These are phyloP conservation scores for Pterocles burchelli DNA, from an alignment of 2,113 vertebrate genomes.

Conservation along the genomic window DNA sequence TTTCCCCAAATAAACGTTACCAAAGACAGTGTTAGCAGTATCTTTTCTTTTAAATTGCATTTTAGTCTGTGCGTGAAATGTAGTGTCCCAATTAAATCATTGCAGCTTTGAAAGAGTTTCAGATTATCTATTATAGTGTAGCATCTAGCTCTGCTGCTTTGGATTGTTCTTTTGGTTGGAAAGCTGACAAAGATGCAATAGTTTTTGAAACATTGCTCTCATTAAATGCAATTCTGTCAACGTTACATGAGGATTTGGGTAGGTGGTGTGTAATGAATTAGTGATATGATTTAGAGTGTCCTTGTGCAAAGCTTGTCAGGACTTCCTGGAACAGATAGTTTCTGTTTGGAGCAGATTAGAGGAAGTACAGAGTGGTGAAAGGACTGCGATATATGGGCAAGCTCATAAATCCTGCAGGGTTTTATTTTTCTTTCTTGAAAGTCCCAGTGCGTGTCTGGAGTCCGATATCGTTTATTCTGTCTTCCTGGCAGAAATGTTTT, in stretches of 20 bases:
- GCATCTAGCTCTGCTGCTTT: neutral
- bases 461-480: neutral
- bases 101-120: neutral
- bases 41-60: neutral
- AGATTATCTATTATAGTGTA: neutral
- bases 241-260: neutral
- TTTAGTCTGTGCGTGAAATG: neutral
- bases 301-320: slow-evolving; percentile 29
- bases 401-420: slow-evolving; percentile 17
- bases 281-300: slow-evolving; percentile 2
- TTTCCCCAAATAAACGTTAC: neutral
- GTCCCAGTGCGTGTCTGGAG: neutral
- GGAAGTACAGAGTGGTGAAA: slow-evolving; percentile 25
- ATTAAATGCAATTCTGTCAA: slow-evolving; percentile 2
- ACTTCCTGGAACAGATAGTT: slow-evolving; percentile 38
- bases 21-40: neutral
- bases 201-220: neutral
- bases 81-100: neutral
- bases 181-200: neutral
- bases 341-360: slow-evolving; percentile 34
- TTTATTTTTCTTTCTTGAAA: slow-evolving; percentile 50
- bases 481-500: neutral
- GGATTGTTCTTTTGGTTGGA: neutral
- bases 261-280: neutral
- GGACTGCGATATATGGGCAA: neutral